A percentile compares a stretch with the other conserved stretches of the same genome.
Evolutionary conservation across 2,888 invertebrate species (phyloP).

Genomic region (Cyrtodaria siliqua): DNA sequence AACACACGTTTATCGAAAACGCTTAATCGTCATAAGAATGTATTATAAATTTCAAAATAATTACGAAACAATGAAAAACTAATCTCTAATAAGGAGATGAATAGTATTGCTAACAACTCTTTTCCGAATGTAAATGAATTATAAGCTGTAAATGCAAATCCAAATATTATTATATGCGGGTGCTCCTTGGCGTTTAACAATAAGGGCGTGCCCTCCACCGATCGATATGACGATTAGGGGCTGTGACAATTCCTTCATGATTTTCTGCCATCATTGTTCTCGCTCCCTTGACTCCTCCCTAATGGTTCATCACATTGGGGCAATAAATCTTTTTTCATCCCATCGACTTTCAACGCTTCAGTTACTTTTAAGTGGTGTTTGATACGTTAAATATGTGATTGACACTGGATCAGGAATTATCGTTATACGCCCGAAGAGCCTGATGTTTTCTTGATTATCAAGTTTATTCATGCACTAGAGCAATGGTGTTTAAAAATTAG

Average conservation of each 20-base stretch:
- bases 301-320: conserved; percentile 55
- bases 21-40: too few species aligned
- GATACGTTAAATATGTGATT: conserved; percentile 70
- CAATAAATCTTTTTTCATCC: conserved; percentile 54
- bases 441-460: conserved; percentile 38
- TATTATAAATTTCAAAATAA: conserved; percentile 1
- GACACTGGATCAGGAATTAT: conserved; percentile 40
- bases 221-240: conserved; percentile 49
- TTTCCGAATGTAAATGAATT: conserved; percentile 18
- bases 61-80: background rate
- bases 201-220: conserved; percentile 30
- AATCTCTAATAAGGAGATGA: background rate
- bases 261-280: conserved; percentile 52
- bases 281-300: conserved; percentile 38
- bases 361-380: conserved; percentile 49
- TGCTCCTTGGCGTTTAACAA: conserved; percentile 17
- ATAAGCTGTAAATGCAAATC: conserved; percentile 22
- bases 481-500: conserved; percentile 19
- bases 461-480: conserved; percentile 27
- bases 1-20: too few species aligned
- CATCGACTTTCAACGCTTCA: conserved; percentile 44
- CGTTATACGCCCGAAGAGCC: conserved; percentile 30
- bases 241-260: conserved; percentile 35
- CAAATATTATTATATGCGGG: conserved; percentile 58
- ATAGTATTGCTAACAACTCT: background rate